These are phyloP conservation scores for Stegodyphus mimosarum DNA, from an alignment of 1,140 invertebrate species.

Conservation along the genomic window DNA sequence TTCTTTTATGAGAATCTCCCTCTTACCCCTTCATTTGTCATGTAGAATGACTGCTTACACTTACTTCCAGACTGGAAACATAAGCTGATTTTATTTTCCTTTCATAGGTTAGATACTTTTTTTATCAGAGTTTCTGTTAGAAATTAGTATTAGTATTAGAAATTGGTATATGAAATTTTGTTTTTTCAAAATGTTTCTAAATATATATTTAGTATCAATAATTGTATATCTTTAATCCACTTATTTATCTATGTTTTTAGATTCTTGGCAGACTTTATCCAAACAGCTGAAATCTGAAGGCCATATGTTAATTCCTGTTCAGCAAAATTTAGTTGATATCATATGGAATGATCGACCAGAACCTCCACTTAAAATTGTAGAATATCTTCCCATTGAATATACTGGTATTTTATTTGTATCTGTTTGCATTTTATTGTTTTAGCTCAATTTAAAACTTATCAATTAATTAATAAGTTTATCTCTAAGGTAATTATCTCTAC, in stretches of 20 bases:
- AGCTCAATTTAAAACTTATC: background rate
- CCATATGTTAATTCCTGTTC: slow-evolving; percentile 77
- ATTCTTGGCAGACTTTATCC: slow-evolving; percentile 77
- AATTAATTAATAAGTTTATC: too few species aligned
- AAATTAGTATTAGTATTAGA: background rate
- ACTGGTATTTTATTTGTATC: slow-evolving; percentile 72
- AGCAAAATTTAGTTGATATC: slow-evolving; percentile 84
- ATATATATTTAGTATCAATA: too few species aligned
- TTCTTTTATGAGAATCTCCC: too few species aligned
- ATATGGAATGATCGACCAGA: slow-evolving; percentile 77
- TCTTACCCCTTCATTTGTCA: too few species aligned
- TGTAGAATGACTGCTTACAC: too few species aligned
- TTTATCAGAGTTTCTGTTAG: too few species aligned
- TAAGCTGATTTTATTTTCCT: too few species aligned
- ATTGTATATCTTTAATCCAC: background rate
- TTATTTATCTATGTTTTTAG: slow-evolving; percentile 62
- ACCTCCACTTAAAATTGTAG: slow-evolving; percentile 74
- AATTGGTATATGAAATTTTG: background rate
- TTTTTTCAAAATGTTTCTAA: background rate
- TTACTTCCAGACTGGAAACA: too few species aligned
- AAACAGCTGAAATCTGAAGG: slow-evolving; percentile 73
- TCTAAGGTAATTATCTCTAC: too few species aligned
- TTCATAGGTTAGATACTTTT: too few species aligned
- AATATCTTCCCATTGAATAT: slow-evolving; percentile 75
- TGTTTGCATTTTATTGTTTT: background rate